phyloP scores from a whole-genome alignment of 2,797 vertebrate genomes.

The Falco peregrinus region DNA sequence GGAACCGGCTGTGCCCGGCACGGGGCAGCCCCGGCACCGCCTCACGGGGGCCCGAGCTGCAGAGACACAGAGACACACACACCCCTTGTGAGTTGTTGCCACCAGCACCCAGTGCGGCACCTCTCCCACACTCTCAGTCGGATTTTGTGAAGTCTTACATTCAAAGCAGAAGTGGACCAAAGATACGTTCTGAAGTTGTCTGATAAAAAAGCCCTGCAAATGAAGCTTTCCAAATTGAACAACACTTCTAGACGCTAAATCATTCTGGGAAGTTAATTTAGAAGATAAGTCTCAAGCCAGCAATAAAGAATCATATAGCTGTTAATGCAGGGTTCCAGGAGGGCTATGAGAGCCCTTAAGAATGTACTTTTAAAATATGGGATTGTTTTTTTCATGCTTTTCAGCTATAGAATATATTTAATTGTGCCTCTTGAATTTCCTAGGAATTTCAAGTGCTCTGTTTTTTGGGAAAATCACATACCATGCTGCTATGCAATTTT shows the following conservation, averaged over 20 bases:
- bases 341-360: background rate
- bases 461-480: background rate
- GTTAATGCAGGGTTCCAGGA: background rate
- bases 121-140: no score
- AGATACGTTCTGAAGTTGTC: no score
- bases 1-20: no score
- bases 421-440: background rate
- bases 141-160: background rate
- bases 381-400: background rate
- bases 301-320: background rate
- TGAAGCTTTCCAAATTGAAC: background rate
- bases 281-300: background rate
- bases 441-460: background rate
- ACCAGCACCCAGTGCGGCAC: fast-evolving
- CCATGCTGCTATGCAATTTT: background rate
- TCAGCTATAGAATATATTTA: background rate
- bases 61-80: no score
- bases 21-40: no score
- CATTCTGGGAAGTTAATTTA: background rate
- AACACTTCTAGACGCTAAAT: background rate
- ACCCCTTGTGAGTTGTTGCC: no score
- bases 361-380: background rate
- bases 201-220: background rate
- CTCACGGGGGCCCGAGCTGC: no score
- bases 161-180: background rate